A percentile compares a stretch with the other conserved stretches of the same genome.
phyloP scores from a whole-genome alignment of 2,888 invertebrate genomes.

The Lagria hirta region DNA sequence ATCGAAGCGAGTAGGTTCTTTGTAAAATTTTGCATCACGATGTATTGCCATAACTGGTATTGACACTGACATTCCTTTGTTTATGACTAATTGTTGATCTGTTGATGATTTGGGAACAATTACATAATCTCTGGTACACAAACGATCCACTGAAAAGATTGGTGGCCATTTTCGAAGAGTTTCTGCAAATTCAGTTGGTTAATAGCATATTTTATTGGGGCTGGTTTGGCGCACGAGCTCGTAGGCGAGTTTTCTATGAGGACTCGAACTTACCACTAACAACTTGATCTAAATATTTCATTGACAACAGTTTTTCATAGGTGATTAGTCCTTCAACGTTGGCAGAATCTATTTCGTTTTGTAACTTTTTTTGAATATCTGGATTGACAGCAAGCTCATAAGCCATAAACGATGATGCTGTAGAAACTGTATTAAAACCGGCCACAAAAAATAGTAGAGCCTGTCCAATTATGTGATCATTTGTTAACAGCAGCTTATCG shows the following conservation, averaged over 20 bases:
- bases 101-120: constrained; percentile 26
- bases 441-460: constrained; percentile 10
- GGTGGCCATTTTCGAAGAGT: constrained; percentile 18
- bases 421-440: constrained; percentile 12
- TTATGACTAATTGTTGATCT: constrained; percentile 30
- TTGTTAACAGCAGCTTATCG: background rate
- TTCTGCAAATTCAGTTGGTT: constrained; percentile 14
- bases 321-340: constrained; percentile 49
- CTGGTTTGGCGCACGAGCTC: too few species aligned
- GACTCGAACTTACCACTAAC: constrained; percentile 53
- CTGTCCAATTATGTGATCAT: constrained; percentile 11
- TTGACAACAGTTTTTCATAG: constrained; percentile 57
- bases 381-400: constrained; percentile 53
- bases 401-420: constrained; percentile 5
- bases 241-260: background rate
- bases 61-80: constrained; percentile 29
- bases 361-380: constrained; percentile 59
- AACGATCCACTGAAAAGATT: constrained; percentile 49
- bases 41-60: constrained; percentile 41
- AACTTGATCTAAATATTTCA: constrained; percentile 66
- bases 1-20: constrained; percentile 45
- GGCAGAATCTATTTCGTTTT: constrained; percentile 52
- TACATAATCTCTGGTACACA: constrained; percentile 34
- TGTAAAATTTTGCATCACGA: constrained; percentile 39
- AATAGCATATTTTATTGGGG: too few species aligned